A percentile compares a stretch with the other conserved stretches of the same genome.
These are phyloP conservation scores for Lanistes nyassanus DNA, from an alignment of 1,140 invertebrate species.

Conservation along the genomic window DNA sequence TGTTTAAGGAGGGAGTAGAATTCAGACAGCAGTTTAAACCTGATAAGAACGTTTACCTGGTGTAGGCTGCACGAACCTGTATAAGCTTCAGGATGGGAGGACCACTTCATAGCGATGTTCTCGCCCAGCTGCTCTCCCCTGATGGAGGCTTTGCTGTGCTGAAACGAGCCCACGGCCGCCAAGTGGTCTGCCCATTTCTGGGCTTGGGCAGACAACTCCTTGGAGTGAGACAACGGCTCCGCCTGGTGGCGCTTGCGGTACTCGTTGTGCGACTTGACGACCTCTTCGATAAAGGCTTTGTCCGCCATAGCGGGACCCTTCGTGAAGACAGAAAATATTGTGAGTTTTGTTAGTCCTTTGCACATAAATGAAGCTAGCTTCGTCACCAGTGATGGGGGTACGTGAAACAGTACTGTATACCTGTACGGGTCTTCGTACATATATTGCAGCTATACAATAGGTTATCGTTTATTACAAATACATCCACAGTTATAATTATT, in stretches of 20 bases:
- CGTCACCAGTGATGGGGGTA: too few relatives aligned
- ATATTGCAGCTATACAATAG: too few relatives aligned
- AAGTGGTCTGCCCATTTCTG: slow-evolving; percentile 86
- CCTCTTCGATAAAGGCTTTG: slow-evolving; percentile 54
- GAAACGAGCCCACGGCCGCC: slow-evolving; percentile 74
- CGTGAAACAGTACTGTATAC: too few relatives aligned
- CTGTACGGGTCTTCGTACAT: too few relatives aligned
- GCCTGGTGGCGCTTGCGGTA: slow-evolving; percentile 80
- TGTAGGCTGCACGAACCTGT: slow-evolving; percentile 44
- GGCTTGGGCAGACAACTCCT: slow-evolving; percentile 80
- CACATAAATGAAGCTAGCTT: too few relatives aligned
- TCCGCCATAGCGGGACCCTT: slow-evolving; percentile 35
- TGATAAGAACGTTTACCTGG: too few relatives aligned
- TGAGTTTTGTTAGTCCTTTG: too few relatives aligned
- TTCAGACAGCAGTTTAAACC: too few relatives aligned
- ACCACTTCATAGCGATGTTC: slow-evolving; percentile 64
- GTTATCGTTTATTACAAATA: too few relatives aligned
- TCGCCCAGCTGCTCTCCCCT: slow-evolving; percentile 57
- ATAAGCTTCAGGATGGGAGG: slow-evolving; percentile 41
- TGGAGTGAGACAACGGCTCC: slow-evolving; percentile 65
- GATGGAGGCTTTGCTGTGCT: slow-evolving; percentile 73
- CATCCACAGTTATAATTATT: too few relatives aligned
- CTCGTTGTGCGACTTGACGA: slow-evolving; percentile 77
- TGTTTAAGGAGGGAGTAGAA: too few relatives aligned
- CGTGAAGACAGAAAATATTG: slow-evolving; percentile 13